These are phyloP conservation scores for Sminthurides bifidus DNA, from an alignment of 1,140 invertebrate genomes.

Conservation along the genomic window DNA sequence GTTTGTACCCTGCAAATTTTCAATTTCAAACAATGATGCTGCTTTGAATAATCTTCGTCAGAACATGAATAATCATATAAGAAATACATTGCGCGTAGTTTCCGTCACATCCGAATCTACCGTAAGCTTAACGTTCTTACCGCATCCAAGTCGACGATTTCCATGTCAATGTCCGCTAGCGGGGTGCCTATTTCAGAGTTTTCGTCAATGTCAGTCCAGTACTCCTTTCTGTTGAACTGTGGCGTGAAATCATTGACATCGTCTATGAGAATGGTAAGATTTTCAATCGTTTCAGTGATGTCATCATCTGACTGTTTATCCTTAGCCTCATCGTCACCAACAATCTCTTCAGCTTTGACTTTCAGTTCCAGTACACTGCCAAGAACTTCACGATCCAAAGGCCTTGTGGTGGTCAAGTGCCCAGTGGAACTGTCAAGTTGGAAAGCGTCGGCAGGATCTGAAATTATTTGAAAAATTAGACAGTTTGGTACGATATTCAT, in stretches of 20 bases:
- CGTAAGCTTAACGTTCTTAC: constrained; percentile 42
- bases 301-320: constrained; percentile 47
- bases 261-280: constrained; percentile 42
- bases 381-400: constrained; percentile 67
- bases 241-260: constrained; percentile 86
- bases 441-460: constrained; percentile 79
- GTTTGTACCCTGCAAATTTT: constrained; percentile 53
- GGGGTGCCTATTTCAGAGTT: constrained; percentile 69
- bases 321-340: constrained; percentile 50
- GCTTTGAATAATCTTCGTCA: background rate
- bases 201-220: constrained; percentile 65
- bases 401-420: constrained; percentile 67
- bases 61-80: background rate
- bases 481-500: background rate
- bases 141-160: constrained; percentile 71
- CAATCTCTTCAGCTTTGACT: constrained; percentile 34
- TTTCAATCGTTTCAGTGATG: constrained; percentile 16
- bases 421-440: constrained; percentile 61
- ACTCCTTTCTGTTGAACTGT: constrained; percentile 64
- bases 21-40: background rate
- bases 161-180: constrained; percentile 69
- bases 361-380: constrained; percentile 57
- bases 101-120: background rate
- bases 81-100: background rate
- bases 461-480: constrained; percentile 14